phyloP scores from a whole-genome alignment of 2,113 vertebrate species.

The Silurus meridionalis region DNA sequence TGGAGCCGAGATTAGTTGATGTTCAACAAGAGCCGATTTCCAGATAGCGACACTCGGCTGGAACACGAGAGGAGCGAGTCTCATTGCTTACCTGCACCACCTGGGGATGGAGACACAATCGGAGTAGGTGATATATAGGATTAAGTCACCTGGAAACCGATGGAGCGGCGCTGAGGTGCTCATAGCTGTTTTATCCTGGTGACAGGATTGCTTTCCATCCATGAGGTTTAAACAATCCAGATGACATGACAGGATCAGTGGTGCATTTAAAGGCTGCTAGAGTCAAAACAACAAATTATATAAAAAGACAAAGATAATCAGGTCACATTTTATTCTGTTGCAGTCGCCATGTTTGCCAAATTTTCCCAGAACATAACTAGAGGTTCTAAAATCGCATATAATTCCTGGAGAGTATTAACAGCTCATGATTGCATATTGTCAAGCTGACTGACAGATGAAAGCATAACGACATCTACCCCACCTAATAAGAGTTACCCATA shows the following conservation, averaged over 20 bases:
- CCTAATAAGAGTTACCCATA: too few relatives aligned
- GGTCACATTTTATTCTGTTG: neutral
- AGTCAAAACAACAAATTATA: neutral
- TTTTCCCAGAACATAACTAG: neutral
- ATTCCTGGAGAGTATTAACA: neutral
- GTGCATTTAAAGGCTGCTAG: neutral
- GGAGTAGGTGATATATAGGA: neutral
- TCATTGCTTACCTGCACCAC: conserved; percentile 14
- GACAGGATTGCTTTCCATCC: neutral
- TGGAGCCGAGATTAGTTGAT: conserved; percentile 24
- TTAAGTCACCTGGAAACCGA: neutral
- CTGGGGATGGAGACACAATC: neutral
- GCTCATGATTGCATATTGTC: neutral
- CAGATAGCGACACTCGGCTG: neutral
- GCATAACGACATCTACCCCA: too few relatives aligned
- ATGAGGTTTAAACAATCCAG: neutral
- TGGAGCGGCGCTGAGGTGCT: neutral
- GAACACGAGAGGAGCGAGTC: neutral
- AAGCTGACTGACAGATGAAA: neutral
- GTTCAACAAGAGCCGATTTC: conserved; percentile 24
- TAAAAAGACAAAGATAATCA: neutral
- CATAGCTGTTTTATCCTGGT: neutral
- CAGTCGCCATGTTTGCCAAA: too few relatives aligned
- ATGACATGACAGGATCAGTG: neutral
- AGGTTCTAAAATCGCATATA: neutral